A percentile compares a stretch with the other conserved stretches of the same genome.
These are phyloP conservation scores for Pygmarrhopalites habei DNA, from an alignment of 1,140 invertebrate genomes.

Conservation along the genomic window DNA sequence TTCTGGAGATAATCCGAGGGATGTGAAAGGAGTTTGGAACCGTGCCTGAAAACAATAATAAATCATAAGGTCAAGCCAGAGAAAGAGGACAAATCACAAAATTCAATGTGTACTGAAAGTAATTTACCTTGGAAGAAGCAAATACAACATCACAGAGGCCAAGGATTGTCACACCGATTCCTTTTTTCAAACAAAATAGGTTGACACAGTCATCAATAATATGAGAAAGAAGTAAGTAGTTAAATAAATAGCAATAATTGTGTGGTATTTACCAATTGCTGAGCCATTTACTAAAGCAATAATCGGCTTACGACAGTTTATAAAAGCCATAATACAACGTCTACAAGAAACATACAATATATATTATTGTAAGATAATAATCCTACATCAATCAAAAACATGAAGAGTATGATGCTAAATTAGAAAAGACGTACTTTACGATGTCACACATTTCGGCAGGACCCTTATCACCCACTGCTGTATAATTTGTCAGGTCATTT, in stretches of 20 bases:
- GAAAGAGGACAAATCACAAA: neutral
- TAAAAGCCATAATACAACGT: constrained; percentile 12
- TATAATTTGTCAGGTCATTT: constrained; percentile 65
- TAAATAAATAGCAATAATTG: too few species aligned
- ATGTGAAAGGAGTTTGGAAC: constrained; percentile 52
- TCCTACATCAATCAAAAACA: neutral
- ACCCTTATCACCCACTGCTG: constrained; percentile 41
- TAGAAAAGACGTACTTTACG: neutral
- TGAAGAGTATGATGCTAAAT: neutral
- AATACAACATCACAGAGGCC: constrained; percentile 83
- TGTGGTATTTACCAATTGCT: too few species aligned
- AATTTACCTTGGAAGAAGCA: constrained; percentile 45
- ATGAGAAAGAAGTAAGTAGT: too few species aligned
- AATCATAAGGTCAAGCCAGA: neutral
- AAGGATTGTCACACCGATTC: constrained; percentile 74
- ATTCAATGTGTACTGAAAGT: neutral
- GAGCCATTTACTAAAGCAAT: constrained; percentile 46
- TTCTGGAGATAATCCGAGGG: constrained; percentile 48
- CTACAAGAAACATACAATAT: constrained; percentile 6
- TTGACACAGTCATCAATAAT: too few species aligned
- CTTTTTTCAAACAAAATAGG: too few species aligned
- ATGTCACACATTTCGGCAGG: neutral
- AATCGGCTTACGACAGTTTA: constrained; percentile 19
- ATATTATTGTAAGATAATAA: neutral
- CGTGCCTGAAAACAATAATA: constrained; percentile 43